phyloP scores from a whole-genome alignment of 2,113 vertebrate genomes.

The Pangasianodon gigas region DNA sequence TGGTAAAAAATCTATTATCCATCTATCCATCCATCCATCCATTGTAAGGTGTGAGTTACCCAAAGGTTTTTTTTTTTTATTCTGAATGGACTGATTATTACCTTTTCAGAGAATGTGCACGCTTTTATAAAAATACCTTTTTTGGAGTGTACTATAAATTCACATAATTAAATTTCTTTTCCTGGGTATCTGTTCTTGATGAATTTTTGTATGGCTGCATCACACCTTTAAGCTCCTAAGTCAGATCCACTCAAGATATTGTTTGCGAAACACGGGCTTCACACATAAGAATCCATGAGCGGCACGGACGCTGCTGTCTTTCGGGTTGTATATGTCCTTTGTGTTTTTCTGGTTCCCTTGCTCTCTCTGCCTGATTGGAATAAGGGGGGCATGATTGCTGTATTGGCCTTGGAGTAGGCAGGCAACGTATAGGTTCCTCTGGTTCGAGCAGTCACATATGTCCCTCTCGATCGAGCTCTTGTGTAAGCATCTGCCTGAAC shows the following conservation, averaged over 20 bases:
- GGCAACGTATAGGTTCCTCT: slow-evolving; percentile 64
- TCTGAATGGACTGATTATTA: neutral
- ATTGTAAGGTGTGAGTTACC: neutral
- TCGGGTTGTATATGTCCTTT: neutral
- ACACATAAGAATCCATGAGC: slow-evolving; percentile 88
- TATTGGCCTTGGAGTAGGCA: slow-evolving; percentile 51
- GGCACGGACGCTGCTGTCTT: slow-evolving; percentile 61
- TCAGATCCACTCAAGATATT: neutral
- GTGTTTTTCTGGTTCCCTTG: slow-evolving; percentile 33
- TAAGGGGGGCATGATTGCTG: slow-evolving; percentile 17
- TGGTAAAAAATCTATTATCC: neutral
- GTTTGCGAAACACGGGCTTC: slow-evolving; percentile 31
- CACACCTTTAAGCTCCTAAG: neutral
- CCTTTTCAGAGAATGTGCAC: neutral
- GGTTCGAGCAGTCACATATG: slow-evolving; percentile 61
- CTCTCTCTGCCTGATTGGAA: slow-evolving; percentile 9
- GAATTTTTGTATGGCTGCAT: neutral
- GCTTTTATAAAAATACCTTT: neutral
- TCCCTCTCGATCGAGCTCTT: slow-evolving; percentile 54
- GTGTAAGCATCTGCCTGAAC: slow-evolving; percentile 51
- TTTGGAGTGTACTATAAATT: neutral
- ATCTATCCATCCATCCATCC: neutral
- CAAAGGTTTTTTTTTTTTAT: neutral
- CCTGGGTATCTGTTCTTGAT: neutral
- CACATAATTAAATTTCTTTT: neutral